These are phyloP conservation scores for Drosophila subsilvestris DNA, from an alignment of 2,888 invertebrate genomes.

Conservation along the genomic window DNA sequence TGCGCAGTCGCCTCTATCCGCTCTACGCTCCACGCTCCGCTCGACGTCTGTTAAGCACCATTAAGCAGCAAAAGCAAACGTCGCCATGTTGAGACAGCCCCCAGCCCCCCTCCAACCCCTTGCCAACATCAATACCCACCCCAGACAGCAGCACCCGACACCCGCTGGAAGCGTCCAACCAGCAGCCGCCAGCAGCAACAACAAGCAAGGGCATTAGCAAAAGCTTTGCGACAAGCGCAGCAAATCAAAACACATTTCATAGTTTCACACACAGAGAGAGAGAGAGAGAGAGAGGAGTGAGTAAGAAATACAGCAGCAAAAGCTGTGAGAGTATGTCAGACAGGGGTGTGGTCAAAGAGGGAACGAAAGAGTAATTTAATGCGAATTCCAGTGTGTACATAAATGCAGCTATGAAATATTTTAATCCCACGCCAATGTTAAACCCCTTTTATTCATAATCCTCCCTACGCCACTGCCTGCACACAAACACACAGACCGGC, in stretches of 20 bases:
- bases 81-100: constrained; percentile 68
- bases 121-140: constrained; percentile 10
- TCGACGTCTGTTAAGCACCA: constrained; percentile 68
- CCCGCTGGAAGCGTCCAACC: constrained; percentile 61
- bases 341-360: constrained; percentile 24
- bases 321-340: constrained; percentile 9
- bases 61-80: constrained; percentile 68
- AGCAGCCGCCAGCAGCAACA: constrained; percentile 62
- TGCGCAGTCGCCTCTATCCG: constrained; percentile 74
- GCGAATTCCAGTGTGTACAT: not conserved
- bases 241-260: constrained; percentile 79
- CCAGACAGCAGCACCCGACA: constrained; percentile 3
- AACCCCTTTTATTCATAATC: not conserved
- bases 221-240: constrained; percentile 76
- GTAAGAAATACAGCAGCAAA: constrained; percentile 37
- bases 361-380: not conserved
- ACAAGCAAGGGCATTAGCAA: constrained; percentile 10
- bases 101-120: constrained; percentile 7
- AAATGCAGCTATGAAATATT: not conserved
- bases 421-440: not conserved
- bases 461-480: not conserved
- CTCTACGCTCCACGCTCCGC: constrained; percentile 42
- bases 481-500: not conserved
- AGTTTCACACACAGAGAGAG: constrained; percentile 37
- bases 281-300: constrained; percentile 29